Percentiles rank a stretch among this genome's conserved stretches.
These are phyloP conservation scores for Pygocentrus nattereri DNA, from an alignment of 2,797 vertebrate species.

Conservation along the genomic window DNA sequence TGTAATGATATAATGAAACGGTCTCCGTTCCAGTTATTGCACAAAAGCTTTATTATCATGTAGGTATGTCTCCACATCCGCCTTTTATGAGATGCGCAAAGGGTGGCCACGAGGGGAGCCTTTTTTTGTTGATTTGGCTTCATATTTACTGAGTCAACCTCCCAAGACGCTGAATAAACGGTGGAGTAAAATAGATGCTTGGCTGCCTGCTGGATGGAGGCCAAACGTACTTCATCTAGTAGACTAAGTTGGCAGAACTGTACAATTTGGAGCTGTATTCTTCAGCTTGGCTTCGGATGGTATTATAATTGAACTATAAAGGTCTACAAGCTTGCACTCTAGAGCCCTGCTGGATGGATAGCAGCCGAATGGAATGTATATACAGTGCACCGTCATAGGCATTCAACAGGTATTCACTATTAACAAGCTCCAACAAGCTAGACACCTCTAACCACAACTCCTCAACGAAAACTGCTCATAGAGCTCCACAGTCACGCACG, in stretches of 20 bases:
- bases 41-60: constrained; percentile 63
- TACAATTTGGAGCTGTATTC: not conserved
- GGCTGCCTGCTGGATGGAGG: constrained; percentile 2
- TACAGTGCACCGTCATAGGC: not conserved
- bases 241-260: not conserved
- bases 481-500: not conserved
- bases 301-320: not conserved
- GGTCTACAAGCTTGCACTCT: not conserved
- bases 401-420: not conserved
- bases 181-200: not conserved
- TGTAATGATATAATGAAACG: constrained; percentile 68
- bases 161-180: constrained; percentile 60
- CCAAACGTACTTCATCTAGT: not conserved
- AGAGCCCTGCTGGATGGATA: not conserved
- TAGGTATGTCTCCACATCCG: constrained; percentile 66
- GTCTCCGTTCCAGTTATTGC: constrained; percentile 65
- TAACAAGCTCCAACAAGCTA: constrained; percentile 6
- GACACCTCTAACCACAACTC: not conserved
- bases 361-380: not conserved
- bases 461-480: not conserved
- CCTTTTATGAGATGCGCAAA: constrained; percentile 55
- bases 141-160: constrained; percentile 61
- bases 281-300: not conserved
- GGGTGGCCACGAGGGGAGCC: constrained; percentile 37
- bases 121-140: constrained; percentile 49